Evolutionary conservation across 2,113 vertebrate species (phyloP), one percentile per base, ranked within the genome.

Genomic region (Protobothrops mucrosquamatus): DNA sequence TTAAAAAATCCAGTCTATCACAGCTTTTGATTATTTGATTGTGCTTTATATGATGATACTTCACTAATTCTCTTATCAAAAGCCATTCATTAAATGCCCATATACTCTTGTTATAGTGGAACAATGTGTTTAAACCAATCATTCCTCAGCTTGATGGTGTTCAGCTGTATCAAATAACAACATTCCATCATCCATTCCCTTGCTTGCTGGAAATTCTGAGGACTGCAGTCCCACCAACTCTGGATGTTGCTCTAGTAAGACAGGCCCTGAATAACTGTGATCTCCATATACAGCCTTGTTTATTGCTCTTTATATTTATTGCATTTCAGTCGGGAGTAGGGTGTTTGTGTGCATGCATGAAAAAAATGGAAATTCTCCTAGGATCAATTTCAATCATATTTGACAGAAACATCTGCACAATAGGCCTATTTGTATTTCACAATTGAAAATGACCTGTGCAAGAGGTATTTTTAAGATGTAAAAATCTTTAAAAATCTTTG

Each of bases 371-470:
- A 91, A 54, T 85, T 92, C 24, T 88, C 59, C 55, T 26, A 69
- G 34, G 46, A 85, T 69, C 55, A 52, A 92, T 54, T 20, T 20
- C 57, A 69, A 24, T 81, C 91, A 90, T 85, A 91, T 81, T 91
- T 95, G 94, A 92, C 51, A 85, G 2, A 26, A 4, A 69, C 81
- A 87, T 57, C 52, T 95, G 89, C 8, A 92, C 64, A 94, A 22
- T 93, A 39, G 46, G 92, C 93, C 74, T 51, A 8, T 92, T 95
- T 96, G 93, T 96, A 64, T 86, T 87, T 96, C 89, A 81, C 34
- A 93, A 85, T 91, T 94, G 89, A 64, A 93, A 12, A 48, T 87
- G 93, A 91, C 24, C 55, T 94, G 91, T 93, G 51, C 11, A 81
- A 43, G 7, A 81, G 29, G 64, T n/a, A 69, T n/a, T 69, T 69